Conservation (phyloP, 2,113 vertebrate genomes). For the Ammodytes dubius region DNA sequence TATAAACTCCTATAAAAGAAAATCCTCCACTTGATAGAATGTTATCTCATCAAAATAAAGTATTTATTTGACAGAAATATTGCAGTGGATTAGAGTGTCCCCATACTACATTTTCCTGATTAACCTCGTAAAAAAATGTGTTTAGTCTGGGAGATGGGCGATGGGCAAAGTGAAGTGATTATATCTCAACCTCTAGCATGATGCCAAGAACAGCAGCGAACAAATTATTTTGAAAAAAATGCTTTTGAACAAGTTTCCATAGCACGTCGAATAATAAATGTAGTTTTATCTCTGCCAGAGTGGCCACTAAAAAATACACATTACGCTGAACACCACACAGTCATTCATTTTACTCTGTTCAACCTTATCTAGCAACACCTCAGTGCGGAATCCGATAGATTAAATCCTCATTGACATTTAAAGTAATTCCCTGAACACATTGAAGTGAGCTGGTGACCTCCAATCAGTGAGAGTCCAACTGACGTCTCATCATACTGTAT, state of each 20-base stretch:
- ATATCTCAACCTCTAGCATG: constrained; percentile 25
- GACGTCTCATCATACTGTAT: constrained; percentile 30
- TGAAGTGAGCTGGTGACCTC: constrained; percentile 33
- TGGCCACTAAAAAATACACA: constrained; percentile 53
- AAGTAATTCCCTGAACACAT: constrained; percentile 47
- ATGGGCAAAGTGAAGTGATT: constrained; percentile 44
- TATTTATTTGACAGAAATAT: constrained; percentile 69
- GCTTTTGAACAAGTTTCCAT: constrained; percentile 7
- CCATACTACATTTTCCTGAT: constrained; percentile 49
- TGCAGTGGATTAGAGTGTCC: constrained; percentile 18
- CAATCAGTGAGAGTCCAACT: constrained; percentile 8
- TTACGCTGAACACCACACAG: constrained; percentile 46
- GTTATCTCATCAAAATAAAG: constrained; percentile 56
- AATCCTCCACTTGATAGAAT: constrained; percentile 35
- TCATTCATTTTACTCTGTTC: constrained; percentile 18
- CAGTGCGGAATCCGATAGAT: constrained; percentile 29
- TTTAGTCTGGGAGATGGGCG: constrained; percentile 71
- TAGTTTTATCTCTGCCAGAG: constrained; percentile 14
- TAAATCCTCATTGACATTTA: constrained; percentile 70
- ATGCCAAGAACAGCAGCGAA: constrained; percentile 48
- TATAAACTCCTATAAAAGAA: constrained; percentile 41
- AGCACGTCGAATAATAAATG: constrained; percentile 17
- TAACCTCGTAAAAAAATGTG: constrained; percentile 58
- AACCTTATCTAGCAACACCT: constrained; percentile 57
- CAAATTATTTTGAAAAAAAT: constrained; percentile 6